Evolutionary conservation across 1,140 invertebrate species (phyloP), one percentile per base, ranked within the genome.

Genomic region (Achatina immaculata): DNA sequence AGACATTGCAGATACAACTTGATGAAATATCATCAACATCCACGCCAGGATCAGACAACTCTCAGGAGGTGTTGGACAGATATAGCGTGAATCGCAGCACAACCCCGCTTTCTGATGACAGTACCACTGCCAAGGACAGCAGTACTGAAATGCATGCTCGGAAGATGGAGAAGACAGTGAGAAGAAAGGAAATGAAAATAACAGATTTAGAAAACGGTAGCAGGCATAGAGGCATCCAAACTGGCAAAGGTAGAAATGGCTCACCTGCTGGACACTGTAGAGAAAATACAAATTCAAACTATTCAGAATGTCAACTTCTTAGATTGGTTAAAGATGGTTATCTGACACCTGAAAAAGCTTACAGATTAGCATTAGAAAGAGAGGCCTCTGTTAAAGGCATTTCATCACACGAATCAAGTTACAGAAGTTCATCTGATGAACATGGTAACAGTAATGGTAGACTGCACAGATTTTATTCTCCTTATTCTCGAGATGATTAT

Each of bases 51-150:
- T 83, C 82, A 11, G 72, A 83, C 21, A 80, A 83, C 16, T 84
- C 85, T 1, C 68, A 82, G 21, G 77, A 75, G 31, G 80, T 77
- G 19, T 51, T 80, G 28, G 34, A 31, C 14, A 74, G 73, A 21
- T 80, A 81, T 14, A 83, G 83, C 31, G 84, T 84, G 6, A 86
- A 82, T 9, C 16, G 83, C 0, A 85, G 77, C 68, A 76, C 9
- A 28, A 79, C 55, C 21, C n/a, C 38, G 16, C 62, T 78, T 0
- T 83, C 82, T 19, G 77, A 82, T 58, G 85, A 86, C 51, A 81
- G 78, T 40, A 87, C 86, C 6, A 86, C 85, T 48, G 81, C 83
- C 16, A 88, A 88, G 58, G 86, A 88, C 72, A 88, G 86, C 78
- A 88, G 86, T 73, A 75, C 82, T 31, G 86, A 88, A 76, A 78